Evolutionary conservation across 2,113 vertebrate genomes (phyloP).

Genomic region (Chionis minor): DNA sequence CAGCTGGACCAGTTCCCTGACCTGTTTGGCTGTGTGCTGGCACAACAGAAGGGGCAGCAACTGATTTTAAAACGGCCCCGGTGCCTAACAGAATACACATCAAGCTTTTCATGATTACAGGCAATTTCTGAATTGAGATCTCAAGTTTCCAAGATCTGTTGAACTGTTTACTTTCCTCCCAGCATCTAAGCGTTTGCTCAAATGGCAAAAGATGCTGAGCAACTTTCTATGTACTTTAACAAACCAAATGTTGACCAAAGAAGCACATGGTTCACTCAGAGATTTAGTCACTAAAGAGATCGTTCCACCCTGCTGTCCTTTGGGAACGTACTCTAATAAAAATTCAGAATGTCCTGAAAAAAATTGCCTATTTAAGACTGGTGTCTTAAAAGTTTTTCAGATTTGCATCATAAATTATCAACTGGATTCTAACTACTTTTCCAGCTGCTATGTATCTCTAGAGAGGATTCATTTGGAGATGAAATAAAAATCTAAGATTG

Average conservation of each 20-base stretch:
- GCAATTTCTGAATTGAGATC: background rate
- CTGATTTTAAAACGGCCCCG: background rate
- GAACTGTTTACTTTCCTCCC: background rate
- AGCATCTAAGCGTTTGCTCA: background rate
- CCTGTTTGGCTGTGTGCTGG: background rate
- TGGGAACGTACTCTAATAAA: background rate
- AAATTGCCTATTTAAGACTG: background rate
- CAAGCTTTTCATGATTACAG: background rate
- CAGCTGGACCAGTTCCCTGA: background rate
- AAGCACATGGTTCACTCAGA: background rate
- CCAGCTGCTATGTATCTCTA: background rate
- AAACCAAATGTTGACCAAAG: background rate
- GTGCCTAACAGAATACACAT: background rate
- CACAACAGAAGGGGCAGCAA: background rate
- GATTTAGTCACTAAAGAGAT: background rate
- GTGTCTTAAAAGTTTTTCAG: background rate
- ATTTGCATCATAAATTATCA: background rate
- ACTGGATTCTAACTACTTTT: background rate
- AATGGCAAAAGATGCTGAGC: background rate
- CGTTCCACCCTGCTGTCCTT: background rate
- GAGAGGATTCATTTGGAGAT: background rate
- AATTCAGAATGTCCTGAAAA: background rate
- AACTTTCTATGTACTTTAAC: background rate
- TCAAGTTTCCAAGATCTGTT: background rate
- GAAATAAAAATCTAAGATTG: slow-evolving; percentile 36